Percentiles rank a stretch among this genome's conserved stretches.
These are phyloP conservation scores for Candidula unifasciata DNA, from an alignment of 2,888 invertebrate genomes.

Conservation along the genomic window DNA sequence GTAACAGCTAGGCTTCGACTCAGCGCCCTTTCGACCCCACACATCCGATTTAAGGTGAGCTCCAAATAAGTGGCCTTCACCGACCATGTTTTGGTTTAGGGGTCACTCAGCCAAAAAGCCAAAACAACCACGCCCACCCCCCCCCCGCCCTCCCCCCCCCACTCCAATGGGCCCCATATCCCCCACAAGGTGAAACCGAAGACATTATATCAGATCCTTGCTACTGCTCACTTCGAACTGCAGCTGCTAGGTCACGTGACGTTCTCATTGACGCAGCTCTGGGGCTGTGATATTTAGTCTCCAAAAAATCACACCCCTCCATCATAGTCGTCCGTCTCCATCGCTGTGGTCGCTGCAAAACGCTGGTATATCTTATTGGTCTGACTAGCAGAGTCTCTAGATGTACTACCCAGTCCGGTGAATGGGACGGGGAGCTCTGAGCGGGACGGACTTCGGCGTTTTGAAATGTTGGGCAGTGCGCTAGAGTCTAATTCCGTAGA, in stretches of 20 bases:
- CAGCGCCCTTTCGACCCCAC: too few species aligned
- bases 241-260: conserved; percentile 69
- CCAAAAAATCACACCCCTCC: not conserved
- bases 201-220: conserved; percentile 60
- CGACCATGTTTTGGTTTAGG: too few species aligned
- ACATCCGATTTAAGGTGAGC: too few species aligned
- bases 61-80: too few species aligned
- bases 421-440: conserved; percentile 13
- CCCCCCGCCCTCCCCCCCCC: too few species aligned
- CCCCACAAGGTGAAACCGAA: too few species aligned
- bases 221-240: conserved; percentile 69
- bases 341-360: conserved; percentile 57
- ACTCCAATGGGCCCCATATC: too few species aligned
- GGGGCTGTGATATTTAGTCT: conserved; percentile 59
- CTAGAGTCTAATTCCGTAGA: not conserved
- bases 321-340: conserved; percentile 52
- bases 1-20: too few species aligned
- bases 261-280: conserved; percentile 71
- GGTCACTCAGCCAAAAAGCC: too few species aligned
- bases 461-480: not conserved
- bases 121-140: too few species aligned
- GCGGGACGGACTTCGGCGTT: not conserved
- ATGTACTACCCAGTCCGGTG: conserved; percentile 55
- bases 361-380: conserved; percentile 63
- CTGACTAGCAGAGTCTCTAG: conserved; percentile 62